Evolutionary conservation across 2,888 invertebrate species (phyloP).

Genomic region (Cephus spinipes): DNA sequence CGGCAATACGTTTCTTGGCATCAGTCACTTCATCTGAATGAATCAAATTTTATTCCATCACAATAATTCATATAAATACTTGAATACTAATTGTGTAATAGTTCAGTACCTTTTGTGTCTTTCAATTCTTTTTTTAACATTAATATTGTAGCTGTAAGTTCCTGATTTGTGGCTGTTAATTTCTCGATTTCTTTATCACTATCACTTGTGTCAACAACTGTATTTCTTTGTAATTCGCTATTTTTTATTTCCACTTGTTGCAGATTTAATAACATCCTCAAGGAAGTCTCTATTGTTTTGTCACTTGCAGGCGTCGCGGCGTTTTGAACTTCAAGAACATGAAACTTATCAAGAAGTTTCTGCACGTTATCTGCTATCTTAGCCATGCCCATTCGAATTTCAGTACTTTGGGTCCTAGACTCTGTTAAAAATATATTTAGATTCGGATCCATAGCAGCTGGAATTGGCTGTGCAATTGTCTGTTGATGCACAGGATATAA

Average conservation of each 20-base stretch:
- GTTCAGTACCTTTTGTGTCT: conserved; percentile 30
- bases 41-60: conserved; percentile 3
- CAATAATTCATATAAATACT: conserved; percentile 1
- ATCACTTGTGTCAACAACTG: not conserved
- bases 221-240: conserved; percentile 1
- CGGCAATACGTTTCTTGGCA: not conserved
- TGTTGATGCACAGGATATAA: conserved; percentile 47
- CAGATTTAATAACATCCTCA: conserved; percentile 49
- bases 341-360: conserved; percentile 70
- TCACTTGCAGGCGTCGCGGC: conserved; percentile 47
- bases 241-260: conserved; percentile 32
- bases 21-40: conserved; percentile 6
- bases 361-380: conserved; percentile 76
- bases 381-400: conserved; percentile 74
- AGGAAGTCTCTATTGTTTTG: conserved; percentile 43
- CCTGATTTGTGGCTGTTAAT: conserved; percentile 20
- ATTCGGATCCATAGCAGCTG: conserved; percentile 63
- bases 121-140: conserved; percentile 31
- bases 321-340: conserved; percentile 56
- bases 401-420: conserved; percentile 74
- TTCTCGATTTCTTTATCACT: conserved; percentile 12
- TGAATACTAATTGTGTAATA: conserved; percentile 1
- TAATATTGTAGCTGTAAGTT: conserved; percentile 31
- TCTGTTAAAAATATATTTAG: conserved; percentile 72
- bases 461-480: conserved; percentile 42